Evolutionary conservation across 2,888 invertebrate genomes (phyloP), one percentile per base, ranked within the genome.

Genomic region (Stomorhina lunata): DNA sequence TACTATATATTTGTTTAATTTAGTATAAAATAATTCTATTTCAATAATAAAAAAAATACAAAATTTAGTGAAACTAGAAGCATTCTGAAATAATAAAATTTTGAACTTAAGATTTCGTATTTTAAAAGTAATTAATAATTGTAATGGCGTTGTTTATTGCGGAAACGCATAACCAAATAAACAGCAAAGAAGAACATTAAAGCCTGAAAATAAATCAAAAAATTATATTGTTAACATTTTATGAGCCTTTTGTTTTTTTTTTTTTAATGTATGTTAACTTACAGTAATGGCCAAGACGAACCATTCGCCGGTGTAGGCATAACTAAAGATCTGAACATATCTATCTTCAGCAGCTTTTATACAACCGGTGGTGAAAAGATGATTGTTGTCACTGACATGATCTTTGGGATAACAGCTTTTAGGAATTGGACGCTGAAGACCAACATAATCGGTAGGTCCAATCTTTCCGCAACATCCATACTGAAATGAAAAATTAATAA

Each of bases 391-490:
- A 4, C 63, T 22, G 4, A 83, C 45, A 0, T 50, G n/a, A n/a
- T n/a, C 72, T 2, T 85, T 40, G 12, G 84, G 80, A 77, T 87
- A 88, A 27, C 88, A 89, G 50, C 87, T 88, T 3, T 61, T 40
- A 0, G 88, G 89, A 5, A 86, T 66, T 37, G 57, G 5, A 73
- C 82, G 10, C 81, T 25, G 86, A 84, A 61, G 10, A 17, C 0
- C 81, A 45, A 66, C 88, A 9, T 80, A 90, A 75, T 91, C 90
- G 1, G 84, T 81, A 37, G 90, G 89, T 15, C 88, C 88, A 55
- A 87, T 83, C 27, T 86, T 84, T 37, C 90, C 90, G 72, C 91
- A 91, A 57, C 90, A 89, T 4, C 87, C 84, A 76, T 85, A 87
- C 87, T 88, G 48, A 48, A 71, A 72, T 37, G 15, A 25, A 3